Percentiles rank a stretch among this genome's conserved stretches.
These are phyloP conservation scores for Palloptera scutellata DNA, from an alignment of 2,888 invertebrate genomes.

Conservation along the genomic window DNA sequence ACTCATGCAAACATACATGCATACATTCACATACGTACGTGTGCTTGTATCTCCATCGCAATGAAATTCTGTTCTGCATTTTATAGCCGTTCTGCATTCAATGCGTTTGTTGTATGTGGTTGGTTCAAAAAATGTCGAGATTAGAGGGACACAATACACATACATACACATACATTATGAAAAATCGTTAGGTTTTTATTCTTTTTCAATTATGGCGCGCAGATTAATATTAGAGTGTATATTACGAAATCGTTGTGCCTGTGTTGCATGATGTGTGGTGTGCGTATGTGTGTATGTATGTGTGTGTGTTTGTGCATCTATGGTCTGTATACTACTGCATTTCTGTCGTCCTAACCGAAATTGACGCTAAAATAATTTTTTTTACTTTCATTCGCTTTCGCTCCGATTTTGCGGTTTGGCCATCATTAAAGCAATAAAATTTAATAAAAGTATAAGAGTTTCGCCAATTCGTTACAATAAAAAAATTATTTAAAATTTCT, in stretches of 20 bases:
- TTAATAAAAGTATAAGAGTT: too few species aligned
- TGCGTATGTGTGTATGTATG: constrained; percentile 1
- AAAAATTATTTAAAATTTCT: too few species aligned
- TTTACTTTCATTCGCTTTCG: not conserved
- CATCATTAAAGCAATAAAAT: too few species aligned
- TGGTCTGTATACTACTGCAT: not conserved
- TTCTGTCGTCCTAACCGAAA: not conserved
- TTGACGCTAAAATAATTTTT: not conserved
- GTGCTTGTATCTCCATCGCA: not conserved
- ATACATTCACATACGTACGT: not conserved
- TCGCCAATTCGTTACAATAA: too few species aligned
- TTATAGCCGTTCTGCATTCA: too few species aligned
- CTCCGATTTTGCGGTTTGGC: too few species aligned
- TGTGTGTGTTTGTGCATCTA: constrained; percentile 28
- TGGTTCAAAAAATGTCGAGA: too few species aligned
- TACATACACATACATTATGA: constrained; percentile 4
- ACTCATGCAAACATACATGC: constrained; percentile 1
- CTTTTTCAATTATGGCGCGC: constrained; percentile 53
- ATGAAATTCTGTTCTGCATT: too few species aligned
- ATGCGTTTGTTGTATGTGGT: too few species aligned
- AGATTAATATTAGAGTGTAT: constrained; percentile 42
- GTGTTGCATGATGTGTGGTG: constrained; percentile 20
- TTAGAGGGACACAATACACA: too few species aligned
- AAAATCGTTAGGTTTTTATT: constrained; percentile 47
- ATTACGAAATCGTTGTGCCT: not conserved